These are phyloP conservation scores for Benitochromis conjunctus DNA, from an alignment of 2,113 vertebrate species.

Conservation along the genomic window DNA sequence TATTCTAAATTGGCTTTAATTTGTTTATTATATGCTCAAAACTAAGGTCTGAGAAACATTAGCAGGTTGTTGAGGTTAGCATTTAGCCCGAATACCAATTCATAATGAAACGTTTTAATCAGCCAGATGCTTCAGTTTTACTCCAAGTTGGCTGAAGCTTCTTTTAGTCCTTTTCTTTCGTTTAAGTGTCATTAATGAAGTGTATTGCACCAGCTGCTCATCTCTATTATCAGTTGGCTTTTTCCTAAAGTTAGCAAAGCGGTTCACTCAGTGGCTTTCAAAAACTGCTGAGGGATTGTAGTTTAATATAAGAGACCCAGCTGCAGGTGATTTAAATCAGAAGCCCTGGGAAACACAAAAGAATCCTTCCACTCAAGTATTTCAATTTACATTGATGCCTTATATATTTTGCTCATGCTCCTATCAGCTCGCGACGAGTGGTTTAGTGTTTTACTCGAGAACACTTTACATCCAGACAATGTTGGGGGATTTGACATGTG, in stretches of 20 bases:
- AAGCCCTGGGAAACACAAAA: background rate
- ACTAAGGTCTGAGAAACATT: background rate
- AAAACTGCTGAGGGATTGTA: background rate
- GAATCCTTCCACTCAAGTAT: background rate
- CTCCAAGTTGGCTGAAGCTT: background rate
- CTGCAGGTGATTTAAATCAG: background rate
- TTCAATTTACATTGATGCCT: constrained; percentile 16
- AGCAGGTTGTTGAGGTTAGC: background rate
- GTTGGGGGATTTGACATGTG: constrained; percentile 11
- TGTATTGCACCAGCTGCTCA: background rate
- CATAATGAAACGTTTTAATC: background rate
- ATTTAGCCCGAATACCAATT: background rate
- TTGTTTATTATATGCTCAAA: background rate
- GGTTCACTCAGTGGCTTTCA: background rate
- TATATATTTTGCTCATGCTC: background rate
- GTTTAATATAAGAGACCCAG: background rate
- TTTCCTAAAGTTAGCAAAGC: background rate
- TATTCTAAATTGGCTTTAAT: background rate
- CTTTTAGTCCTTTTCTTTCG: background rate
- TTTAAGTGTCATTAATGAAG: background rate
- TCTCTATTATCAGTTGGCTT: background rate
- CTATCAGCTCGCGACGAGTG: background rate
- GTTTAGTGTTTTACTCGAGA: constrained; percentile 2
- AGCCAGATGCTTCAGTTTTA: background rate
- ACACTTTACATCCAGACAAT: background rate